Evolutionary conservation across 2,797 vertebrate species (phyloP), one percentile per base, ranked within the genome.

Genomic region (Cryptoprocta ferox): DNA sequence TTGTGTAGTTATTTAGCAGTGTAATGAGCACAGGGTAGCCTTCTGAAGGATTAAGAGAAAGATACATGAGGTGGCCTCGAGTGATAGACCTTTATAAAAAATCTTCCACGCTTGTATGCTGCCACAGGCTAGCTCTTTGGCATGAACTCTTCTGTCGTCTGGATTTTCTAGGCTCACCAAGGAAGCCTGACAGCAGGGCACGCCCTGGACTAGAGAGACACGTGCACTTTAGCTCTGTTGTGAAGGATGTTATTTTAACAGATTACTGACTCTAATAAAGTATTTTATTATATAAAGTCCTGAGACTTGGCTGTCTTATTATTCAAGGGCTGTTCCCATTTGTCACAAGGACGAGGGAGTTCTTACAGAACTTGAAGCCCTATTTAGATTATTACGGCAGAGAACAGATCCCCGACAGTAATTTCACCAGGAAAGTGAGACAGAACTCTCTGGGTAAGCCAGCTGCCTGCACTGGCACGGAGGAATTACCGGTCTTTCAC

Each of bases 281-380:
- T 99, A 99, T 99, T 99, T 99, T 99, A 97, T 97, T 98, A 98
- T 78, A 50, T 95, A 97, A 93, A 91, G 30, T 15, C 73, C 84
- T 96, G 45, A 50, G 70, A 50, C 13, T 71, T 11, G 24, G 48
- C 68, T 42, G 14, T 85, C 92, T 86, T 89, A 21, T 50, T 89
- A 26, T 45, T 93, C 42, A 26, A 42, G 45, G 50, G 32, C 19
- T 30, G 16, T 65, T 86, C 56, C 61, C 50, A 15, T 45, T 39
- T 50, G 15, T 75, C 68, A n/a, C 24, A 30, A 32, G 45, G 63
- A 11, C 21, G 37, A 28, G 11, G 26, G 30, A 53, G 21, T 37
- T 18, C 10, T 10, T 50, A 53, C 50, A 65, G 59, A 94, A 66
- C 78, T 7, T 28, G 11, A 82, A 79, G 35, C 66, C 73, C 39